Base-by-base conservation (phyloP, 2,888 invertebrate genomes). In the Eupithecia dodoneata region DNA sequence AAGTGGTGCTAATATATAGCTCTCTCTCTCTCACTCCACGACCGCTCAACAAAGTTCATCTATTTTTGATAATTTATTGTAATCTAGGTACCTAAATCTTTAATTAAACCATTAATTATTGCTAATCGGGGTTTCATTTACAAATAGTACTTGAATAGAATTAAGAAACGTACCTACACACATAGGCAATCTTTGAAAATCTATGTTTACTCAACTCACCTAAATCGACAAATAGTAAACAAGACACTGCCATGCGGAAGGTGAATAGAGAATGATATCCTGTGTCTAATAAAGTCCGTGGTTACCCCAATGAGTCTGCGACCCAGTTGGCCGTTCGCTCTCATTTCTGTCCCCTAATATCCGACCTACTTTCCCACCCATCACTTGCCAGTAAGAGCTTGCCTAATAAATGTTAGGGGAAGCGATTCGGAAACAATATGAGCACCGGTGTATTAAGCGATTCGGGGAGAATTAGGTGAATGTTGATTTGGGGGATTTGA, bases 291-390 rank as follows among this genome's bases (percentile, higher is more conserved):
- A 76, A 79, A 79, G 18, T 79, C 42, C 70, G 74, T 83, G 83
- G 83, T 82, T 82, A 81, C 82, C 81, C 85, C 79, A 85, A 72
- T 76, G 85, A 86, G 83, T 80, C 83, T 84, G 85, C 88, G 93
- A 89, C 92, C 92, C 87, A 93, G 87, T 93, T 91, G 90, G 90
- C 87, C 83, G 83, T 80, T 81, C 84, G 87, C 87, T 88, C 90
- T 90, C 91, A 86, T 91, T 91, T 87, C 88, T 87, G 90, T 92
- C 91, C 92, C 92, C 92, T 92, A 92, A 93, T 92, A 92, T 90
- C 91, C 89, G 93, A 92, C 93, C 93, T 88, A 92, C 89, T 91
- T 92, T 87, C 87, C 74, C 85, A 82, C 82, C 85, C 84, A 88
- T 87, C 89, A 85, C 85, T 84, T 81, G 82, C 81, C 84, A 83